Evolutionary conservation across 2,888 invertebrate species (phyloP).

Genomic region (Lathronympha strigana): DNA sequence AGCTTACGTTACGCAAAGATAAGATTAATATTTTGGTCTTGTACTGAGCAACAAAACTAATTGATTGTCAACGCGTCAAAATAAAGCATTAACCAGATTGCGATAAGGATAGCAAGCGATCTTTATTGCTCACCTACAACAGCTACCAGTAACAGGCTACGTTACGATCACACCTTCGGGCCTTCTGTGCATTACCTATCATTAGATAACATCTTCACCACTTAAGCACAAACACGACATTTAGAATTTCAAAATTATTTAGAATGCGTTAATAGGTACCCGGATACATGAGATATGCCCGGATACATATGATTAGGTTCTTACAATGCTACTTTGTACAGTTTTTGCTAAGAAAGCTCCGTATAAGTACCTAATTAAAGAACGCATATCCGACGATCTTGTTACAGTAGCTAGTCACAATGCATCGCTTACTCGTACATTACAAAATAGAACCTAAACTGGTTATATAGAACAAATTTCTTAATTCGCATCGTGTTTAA

Average conservation of each 20-base stretch:
- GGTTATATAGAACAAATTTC: conserved; percentile 52
- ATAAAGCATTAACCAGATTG: conserved; percentile 32
- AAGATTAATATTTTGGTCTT: conserved; percentile 42
- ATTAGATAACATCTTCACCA: conserved; percentile 1
- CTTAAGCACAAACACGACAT: neutral
- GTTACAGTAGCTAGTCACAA: conserved; percentile 23
- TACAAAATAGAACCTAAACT: conserved; percentile 42
- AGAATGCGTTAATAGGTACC: neutral
- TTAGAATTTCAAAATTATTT: neutral
- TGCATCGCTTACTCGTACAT: conserved; percentile 39
- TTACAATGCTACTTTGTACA: neutral
- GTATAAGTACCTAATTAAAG: conserved; percentile 4
- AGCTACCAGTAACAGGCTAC: conserved; percentile 3
- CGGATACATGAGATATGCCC: neutral
- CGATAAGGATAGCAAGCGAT: conserved; percentile 29
- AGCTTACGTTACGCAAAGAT: conserved; percentile 34
- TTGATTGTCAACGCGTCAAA: conserved; percentile 41
- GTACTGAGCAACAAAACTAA: conserved; percentile 39
- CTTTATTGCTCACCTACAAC: conserved; percentile 20
- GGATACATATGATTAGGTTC: too few species aligned
- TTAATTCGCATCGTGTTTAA: conserved; percentile 49
- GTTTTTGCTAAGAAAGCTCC: neutral
- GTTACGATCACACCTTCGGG: neutral
- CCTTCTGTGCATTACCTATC: neutral
- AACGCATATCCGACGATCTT: conserved; percentile 33